Evolutionary conservation across 1,140 invertebrate species (phyloP), one percentile per base, ranked within the genome.

Genomic region (Aricia agestis): DNA sequence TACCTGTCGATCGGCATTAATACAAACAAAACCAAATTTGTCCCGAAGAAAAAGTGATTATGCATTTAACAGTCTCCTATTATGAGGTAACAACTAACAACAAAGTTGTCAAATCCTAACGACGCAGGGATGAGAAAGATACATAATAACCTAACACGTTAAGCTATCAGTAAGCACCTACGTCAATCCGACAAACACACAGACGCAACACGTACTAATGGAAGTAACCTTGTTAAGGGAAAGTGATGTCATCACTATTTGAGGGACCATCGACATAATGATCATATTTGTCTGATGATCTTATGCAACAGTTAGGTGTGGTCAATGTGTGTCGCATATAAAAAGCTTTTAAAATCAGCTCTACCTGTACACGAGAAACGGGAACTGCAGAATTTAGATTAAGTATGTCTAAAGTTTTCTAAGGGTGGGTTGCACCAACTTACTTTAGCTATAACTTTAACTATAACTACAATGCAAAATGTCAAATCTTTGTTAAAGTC

Each of bases 101-200:
- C 10, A 52, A 15, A 52, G 45, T 52, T 52, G 45, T 52, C 45
- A 52, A 15, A 52, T 42, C 11, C 41, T 52, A 52, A 52, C 45
- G 45, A 15, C 11, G 4, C 4, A 4, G 9, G 9, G 4, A 45
- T 15, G 45, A 52, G 45, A 52, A 52, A 52, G 15, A 41, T 41
- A 25, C 0, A 67, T 84, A 87, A 87, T 87, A 83, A 79, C 75
- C 79, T 78, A 77, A 79, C 78, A 76, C 78, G 75, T 83, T 83
- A 74, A 76, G 58, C 72, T 82, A 82, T 81, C 82, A 73, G 36
- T 36, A 36, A 36, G 18, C 70, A 59, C 52, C 66, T 71, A 70
- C 65, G 73, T 77, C 74, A 73, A 77, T 79, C 81, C 75, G 80
- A 76, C 71, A 79, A 79, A 79, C 73, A 79, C 74, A 78, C 74